Percentiles rank a stretch among this genome's conserved stretches.
Conservation (phyloP, 2,113 vertebrate genomes). For the Myiozetetes cayanensis region DNA sequence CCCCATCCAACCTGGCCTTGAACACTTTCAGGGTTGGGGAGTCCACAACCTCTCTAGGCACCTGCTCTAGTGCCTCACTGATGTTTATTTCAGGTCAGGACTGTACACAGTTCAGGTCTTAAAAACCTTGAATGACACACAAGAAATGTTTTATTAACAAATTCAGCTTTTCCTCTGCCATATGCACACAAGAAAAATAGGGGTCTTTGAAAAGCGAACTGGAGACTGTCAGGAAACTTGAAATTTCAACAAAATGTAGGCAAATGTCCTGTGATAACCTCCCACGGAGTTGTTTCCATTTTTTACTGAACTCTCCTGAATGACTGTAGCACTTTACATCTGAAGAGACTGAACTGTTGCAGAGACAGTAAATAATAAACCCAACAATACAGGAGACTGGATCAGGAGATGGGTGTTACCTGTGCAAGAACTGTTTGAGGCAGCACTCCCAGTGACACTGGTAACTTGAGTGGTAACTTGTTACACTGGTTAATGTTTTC, state of each 20-base stretch:
- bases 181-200: not conserved
- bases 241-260: not conserved
- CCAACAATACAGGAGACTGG: not conserved
- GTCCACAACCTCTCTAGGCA: not conserved
- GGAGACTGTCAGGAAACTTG: not conserved
- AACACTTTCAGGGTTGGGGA: not conserved
- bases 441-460: not conserved
- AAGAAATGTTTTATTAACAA: not conserved
- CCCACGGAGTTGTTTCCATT: not conserved
- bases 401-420: not conserved
- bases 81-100: not conserved
- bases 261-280: not conserved
- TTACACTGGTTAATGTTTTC: not conserved
- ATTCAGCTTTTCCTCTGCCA: not conserved
- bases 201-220: not conserved
- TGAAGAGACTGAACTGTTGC: not conserved
- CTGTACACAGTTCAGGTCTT: not conserved
- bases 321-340: not conserved
- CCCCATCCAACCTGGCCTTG: not conserved
- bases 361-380: not conserved
- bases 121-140: not conserved
- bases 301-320: not conserved
- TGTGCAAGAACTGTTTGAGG: not conserved
- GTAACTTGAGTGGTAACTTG: not conserved
- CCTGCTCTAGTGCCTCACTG: not conserved